Percentiles rank a stretch among this genome's conserved stretches.
These are phyloP conservation scores for Loris lydekkerianus DNA, from an alignment of 2,797 vertebrate genomes.

Conservation along the genomic window DNA sequence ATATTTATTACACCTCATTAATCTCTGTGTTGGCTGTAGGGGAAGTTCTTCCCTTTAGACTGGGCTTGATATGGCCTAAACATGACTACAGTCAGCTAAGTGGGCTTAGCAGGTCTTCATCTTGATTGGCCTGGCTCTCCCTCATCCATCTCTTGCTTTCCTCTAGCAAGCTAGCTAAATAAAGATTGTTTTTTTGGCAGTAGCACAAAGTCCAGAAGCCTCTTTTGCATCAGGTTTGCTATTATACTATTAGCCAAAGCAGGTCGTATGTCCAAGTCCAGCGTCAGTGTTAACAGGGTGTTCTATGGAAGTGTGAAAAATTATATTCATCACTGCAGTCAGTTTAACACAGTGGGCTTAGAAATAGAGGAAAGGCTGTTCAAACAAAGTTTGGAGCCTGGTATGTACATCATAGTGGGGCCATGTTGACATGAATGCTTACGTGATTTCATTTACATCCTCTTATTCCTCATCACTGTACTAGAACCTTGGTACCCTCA, in stretches of 20 bases:
- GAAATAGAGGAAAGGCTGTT: constrained; percentile 2
- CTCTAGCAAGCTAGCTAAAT: background rate
- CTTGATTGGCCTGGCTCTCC: background rate
- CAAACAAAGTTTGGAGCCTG: background rate
- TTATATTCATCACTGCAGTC: background rate
- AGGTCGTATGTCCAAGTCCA: background rate
- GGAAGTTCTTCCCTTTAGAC: background rate
- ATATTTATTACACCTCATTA: background rate
- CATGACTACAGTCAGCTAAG: background rate
- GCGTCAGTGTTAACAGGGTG: background rate
- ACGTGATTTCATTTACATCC: background rate
- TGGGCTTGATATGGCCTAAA: background rate
- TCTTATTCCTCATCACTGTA: background rate
- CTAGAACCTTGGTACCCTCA: constrained; percentile 62
- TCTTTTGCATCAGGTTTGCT: constrained; percentile 26
- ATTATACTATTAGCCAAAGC: background rate
- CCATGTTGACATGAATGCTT: background rate
- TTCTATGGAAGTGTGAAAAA: background rate
- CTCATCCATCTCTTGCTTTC: background rate
- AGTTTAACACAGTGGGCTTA: background rate
- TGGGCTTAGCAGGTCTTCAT: constrained; percentile 32
- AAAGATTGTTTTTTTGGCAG: constrained; percentile 1
- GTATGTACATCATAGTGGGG: background rate
- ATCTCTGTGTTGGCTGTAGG: background rate
- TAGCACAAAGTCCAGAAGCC: background rate